Conservation (phyloP, 2,797 vertebrate genomes). For the Squalus acanthias region DNA sequence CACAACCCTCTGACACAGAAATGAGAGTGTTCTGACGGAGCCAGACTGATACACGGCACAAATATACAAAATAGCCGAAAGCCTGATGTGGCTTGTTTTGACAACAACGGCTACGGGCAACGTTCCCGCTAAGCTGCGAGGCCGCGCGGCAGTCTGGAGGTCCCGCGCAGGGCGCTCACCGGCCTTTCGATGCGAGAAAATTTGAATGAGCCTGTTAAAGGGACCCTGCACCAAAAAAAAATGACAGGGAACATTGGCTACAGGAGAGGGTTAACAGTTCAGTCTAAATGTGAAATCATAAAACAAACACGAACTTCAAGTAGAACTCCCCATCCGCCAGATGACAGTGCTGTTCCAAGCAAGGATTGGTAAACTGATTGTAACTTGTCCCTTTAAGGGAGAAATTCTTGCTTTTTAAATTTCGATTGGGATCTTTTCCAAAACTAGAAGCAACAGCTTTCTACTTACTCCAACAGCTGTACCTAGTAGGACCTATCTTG, state of each 20-base stretch:
- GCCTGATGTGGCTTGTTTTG: background rate
- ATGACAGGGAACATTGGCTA: background rate
- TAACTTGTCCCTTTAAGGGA: background rate
- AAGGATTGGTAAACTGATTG: background rate
- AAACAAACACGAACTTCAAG: background rate
- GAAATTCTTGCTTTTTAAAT: background rate
- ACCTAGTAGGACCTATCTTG: background rate
- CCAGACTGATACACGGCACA: background rate
- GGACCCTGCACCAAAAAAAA: too few species aligned
- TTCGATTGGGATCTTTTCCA: background rate
- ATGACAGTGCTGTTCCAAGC: conserved; percentile 9
- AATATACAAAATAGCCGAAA: background rate
- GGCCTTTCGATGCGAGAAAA: too few species aligned
- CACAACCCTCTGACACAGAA: too few species aligned
- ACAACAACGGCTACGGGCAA: background rate
- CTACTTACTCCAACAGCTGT: background rate
- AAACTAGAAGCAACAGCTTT: background rate
- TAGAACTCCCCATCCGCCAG: background rate
- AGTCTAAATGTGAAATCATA: background rate
- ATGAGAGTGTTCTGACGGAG: too few species aligned
- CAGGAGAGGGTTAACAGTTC: background rate
- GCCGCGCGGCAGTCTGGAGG: too few species aligned
- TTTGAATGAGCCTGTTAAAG: too few species aligned
- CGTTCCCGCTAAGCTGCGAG: too few species aligned
- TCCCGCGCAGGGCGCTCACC: too few species aligned